A percentile compares a stretch with the other conserved stretches of the same genome.
Conservation (phyloP, 2,797 vertebrate genomes). For the Sebastes itinus region DNA sequence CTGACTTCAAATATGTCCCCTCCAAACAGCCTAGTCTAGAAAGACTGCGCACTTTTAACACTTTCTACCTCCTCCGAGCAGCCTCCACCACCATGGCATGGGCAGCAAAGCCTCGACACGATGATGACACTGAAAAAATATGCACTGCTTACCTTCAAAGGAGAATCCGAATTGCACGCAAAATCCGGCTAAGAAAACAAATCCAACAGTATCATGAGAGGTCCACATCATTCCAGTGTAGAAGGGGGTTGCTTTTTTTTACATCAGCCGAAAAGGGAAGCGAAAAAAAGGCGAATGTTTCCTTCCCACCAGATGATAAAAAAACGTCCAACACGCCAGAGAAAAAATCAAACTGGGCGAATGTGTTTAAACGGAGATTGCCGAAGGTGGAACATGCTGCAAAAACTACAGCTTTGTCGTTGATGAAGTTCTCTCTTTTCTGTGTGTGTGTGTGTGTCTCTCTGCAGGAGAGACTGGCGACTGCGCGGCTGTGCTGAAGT, state of each 20-base stretch:
- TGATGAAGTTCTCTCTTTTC: constrained; percentile 31
- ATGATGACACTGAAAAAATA: not conserved
- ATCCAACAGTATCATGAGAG: constrained; percentile 84
- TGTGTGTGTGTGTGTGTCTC: not conserved
- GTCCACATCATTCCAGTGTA: constrained; percentile 82
- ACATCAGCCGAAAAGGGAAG: constrained; percentile 63
- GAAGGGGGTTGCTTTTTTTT: constrained; percentile 43
- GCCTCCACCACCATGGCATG: constrained; percentile 7
- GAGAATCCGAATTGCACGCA: constrained; percentile 82
- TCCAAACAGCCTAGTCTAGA: not conserved
- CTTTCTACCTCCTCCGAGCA: constrained; percentile 34
- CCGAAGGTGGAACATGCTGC: constrained; percentile 74
- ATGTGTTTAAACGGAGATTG: constrained; percentile 51
- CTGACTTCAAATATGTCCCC: not conserved
- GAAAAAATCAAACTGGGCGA: constrained; percentile 67
- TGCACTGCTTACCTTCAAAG: constrained; percentile 78
- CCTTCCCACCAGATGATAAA: constrained; percentile 15
- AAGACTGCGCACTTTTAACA: constrained; percentile 68
- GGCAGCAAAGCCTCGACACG: constrained; percentile 20
- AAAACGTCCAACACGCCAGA: constrained; percentile 43
- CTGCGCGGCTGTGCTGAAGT: constrained; percentile 59
- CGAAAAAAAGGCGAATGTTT: constrained; percentile 41
- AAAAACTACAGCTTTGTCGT: constrained; percentile 53
- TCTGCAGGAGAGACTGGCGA: constrained; percentile 56
- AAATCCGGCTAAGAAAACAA: constrained; percentile 82